Evolutionary conservation across 1,140 invertebrate genomes (phyloP), one percentile per base, ranked within the genome.

Genomic region (Ephestia elutella): DNA sequence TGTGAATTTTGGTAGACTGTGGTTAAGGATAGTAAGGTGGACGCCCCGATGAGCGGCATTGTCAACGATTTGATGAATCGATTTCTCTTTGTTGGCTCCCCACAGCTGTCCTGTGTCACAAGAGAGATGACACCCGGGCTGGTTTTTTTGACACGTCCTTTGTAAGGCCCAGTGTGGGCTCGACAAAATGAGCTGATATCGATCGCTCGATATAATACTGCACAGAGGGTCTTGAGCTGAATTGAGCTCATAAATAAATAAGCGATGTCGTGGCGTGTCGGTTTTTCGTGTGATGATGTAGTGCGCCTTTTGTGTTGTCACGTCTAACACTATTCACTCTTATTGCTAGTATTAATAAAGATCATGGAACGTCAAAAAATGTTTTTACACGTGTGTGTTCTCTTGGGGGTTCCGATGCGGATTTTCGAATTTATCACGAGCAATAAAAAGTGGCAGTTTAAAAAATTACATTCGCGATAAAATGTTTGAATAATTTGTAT

Each of bases 171-270:
- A 71, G 75, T 77, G 71, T 78, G 74, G 73, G 71, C 71, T 73
- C 63, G 56, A 63, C 73, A 70, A 82, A 84, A 84, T 81, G 80
- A 84, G 77, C 60, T 69, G 83, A 86, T 86, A 86, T 82, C 83
- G 80, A 86, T 84, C 82, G 79, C 73, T 76, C 68, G 78, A 81
- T 78, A 82, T 82, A 78, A 70, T 72, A 68, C 73, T 68, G 65
- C 70, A 75, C 75, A 73, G 80, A 78, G 80, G 78, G 77, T 78
- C 63, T 77, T 59, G 63, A 69, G 73, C 70, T 82, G 83, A 80
- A 84, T 82, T 80, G 80, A 77, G 73, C 78, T 83, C 80, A 84
- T 86, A 86, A 86, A 86, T 86, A 86, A 84, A 84, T 84, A 84
- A 84, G 81, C 80, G 63, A 73, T 83, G 77, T 84, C 75, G 80